Evolutionary conservation across 2,888 invertebrate species (phyloP).

Genomic region (Amitus sp.): DNA sequence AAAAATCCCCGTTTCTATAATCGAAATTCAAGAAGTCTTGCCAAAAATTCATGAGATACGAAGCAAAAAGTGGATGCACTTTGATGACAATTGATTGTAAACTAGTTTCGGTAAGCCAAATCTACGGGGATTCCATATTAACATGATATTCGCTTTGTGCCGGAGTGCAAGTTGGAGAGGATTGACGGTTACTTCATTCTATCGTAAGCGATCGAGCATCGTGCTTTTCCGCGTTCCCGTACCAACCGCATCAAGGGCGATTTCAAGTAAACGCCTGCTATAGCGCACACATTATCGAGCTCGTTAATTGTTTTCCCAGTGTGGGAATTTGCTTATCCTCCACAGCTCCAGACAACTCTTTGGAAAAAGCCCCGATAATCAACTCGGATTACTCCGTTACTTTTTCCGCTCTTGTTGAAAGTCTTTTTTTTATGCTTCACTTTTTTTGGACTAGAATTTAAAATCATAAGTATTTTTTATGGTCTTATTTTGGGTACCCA

Average conservation of each 20-base stretch:
- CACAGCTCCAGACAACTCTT: too few species aligned
- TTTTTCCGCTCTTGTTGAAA: too few species aligned
- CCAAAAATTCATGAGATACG: too few species aligned
- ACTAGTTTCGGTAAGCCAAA: conserved; percentile 49
- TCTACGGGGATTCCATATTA: conserved; percentile 48
- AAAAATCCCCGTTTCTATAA: too few species aligned
- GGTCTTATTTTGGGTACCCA: too few species aligned
- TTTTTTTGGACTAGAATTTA: too few species aligned
- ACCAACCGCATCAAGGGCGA: conserved; percentile 49
- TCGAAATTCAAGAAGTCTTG: too few species aligned
- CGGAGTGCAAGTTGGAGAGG: conserved; percentile 26
- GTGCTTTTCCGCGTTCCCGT: conserved; percentile 42
- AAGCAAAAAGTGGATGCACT: conserved; percentile 31
- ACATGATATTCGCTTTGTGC: conserved; percentile 53
- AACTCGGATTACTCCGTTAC: too few species aligned
- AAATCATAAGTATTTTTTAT: too few species aligned
- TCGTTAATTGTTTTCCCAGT: conserved; percentile 55
- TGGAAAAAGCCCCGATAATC: too few species aligned
- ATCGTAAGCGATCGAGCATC: conserved; percentile 39
- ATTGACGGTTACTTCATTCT: conserved; percentile 43
- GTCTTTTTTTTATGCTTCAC: too few species aligned
- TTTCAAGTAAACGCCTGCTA: conserved; percentile 52
- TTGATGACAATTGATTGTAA: conserved; percentile 60
- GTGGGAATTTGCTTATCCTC: background rate
- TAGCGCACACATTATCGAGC: conserved; percentile 55